Evolutionary conservation across 2,797 vertebrate species (phyloP), one percentile per base, ranked within the genome.

Genomic region (Lemur catta): DNA sequence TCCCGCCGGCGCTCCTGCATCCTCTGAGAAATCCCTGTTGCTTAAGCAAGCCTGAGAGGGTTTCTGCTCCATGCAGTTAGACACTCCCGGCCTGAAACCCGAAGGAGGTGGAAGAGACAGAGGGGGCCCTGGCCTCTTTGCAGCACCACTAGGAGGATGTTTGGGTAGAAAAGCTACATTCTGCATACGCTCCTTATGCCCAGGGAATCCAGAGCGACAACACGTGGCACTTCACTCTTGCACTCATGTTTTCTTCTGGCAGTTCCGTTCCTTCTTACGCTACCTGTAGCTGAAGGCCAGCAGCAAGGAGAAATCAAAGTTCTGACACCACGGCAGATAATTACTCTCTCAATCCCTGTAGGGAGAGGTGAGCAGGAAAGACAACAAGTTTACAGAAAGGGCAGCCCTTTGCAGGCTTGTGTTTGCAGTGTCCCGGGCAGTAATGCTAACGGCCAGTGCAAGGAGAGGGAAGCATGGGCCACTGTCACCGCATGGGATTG

Each of bases 371-470:
- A 46, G 10, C 46, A 30, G 69, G 17, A 85, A 81, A 61, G 41
- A 79, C 28, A 55, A 26, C 20, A 28, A 2, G 11, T n/a, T n/a
- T 24, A 55, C 84, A n/a, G 38, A 82, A 69, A 69, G 75, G 61
- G 38, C 12, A 5, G 12, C 24, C 41, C 41, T 28, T 1, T 5
- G 28, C 9, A 38, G n/a, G 72, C 59, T 43, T 79, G 48, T 7
- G 0, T 71, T 15, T 79, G 59, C 18, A 2, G 7, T 13, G 52
- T 50, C 43, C 46, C 0, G 2, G 30, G 41, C 7, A 1, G 24
- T 1, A 2, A 87, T 1, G 4, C 69, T 20, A 6, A n/a, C 4
- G 35, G 65, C 80, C 61, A 10, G 22, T 5, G 26, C 1, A 17
- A 1, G 41, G 28, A 35, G 18, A 15, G 38, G 71, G 6, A 24